phyloP scores from a whole-genome alignment of 2,113 vertebrate genomes.

The Crocuta crocuta region DNA sequence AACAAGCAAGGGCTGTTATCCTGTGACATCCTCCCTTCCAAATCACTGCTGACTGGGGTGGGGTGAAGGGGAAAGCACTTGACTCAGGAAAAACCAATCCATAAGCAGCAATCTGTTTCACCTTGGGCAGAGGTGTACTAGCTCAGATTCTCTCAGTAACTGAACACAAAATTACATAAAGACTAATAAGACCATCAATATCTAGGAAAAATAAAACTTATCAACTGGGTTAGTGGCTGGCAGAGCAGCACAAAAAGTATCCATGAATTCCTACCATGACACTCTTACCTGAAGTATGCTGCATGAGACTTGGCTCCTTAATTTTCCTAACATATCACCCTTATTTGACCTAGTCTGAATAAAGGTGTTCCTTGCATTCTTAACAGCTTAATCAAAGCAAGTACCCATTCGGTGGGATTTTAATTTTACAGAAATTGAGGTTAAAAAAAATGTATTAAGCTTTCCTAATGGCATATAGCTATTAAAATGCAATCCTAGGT shows the following conservation, averaged over 20 bases:
- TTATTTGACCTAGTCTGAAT: constrained; percentile 29
- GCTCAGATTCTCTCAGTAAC: constrained; percentile 37
- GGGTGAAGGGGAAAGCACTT: background rate
- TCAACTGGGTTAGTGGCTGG: background rate
- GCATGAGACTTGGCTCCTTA: background rate
- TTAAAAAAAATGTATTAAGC: background rate
- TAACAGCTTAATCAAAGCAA: constrained; percentile 46
- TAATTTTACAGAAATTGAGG: constrained; percentile 44
- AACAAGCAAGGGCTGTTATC: background rate
- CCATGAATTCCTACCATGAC: background rate
- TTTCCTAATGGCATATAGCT: background rate
- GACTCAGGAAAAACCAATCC: background rate
- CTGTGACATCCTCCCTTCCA: background rate
- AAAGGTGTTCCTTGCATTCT: background rate
- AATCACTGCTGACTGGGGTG: background rate
- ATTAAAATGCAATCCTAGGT: background rate
- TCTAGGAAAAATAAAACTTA: background rate
- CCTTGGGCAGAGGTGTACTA: background rate
- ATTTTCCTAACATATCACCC: background rate
- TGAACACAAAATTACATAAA: constrained; percentile 6
- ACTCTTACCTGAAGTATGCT: background rate
- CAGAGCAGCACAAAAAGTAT: background rate
- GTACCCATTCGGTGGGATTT: background rate
- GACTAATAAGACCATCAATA: background rate
- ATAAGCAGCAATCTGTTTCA: background rate